phyloP scores from a whole-genome alignment of 2,888 invertebrate genomes.

The Augochlorella aurata region DNA sequence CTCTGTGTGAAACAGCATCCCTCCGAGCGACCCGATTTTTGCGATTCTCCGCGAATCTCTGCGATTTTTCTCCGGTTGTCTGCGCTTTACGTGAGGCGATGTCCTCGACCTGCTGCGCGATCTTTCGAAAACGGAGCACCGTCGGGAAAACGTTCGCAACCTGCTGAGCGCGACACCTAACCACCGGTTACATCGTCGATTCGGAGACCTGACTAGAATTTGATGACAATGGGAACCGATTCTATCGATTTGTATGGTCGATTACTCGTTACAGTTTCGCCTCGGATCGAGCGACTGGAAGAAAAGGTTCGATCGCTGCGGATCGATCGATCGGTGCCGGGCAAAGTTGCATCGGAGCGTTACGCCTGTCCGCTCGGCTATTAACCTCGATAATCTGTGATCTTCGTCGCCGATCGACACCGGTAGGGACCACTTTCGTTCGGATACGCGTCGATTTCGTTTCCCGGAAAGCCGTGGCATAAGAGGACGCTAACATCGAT shows the following conservation, averaged over 20 bases:
- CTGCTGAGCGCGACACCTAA: too few relatives aligned
- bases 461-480: conserved; percentile 43
- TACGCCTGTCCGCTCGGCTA: conserved; percentile 19
- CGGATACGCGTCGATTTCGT: conserved; percentile 35
- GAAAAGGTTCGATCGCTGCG: too few relatives aligned
- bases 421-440: conserved; percentile 59
- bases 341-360: conserved; percentile 8
- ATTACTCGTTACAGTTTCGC: too few relatives aligned
- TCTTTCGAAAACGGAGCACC: too few relatives aligned
- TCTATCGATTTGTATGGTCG: too few relatives aligned
- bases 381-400: conserved; percentile 43
- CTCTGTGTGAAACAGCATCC: conserved; percentile 36
- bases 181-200: too few relatives aligned
- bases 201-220: too few relatives aligned
- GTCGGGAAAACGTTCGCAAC: too few relatives aligned
- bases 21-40: conserved; percentile 21
- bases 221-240: too few relatives aligned
- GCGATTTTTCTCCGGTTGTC: neutral
- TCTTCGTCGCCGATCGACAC: conserved; percentile 20
- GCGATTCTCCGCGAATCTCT: neutral
- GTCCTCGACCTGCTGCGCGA: too few relatives aligned
- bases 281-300: too few relatives aligned
- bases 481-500: conserved; percentile 34
- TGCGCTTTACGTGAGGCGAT: too few relatives aligned
- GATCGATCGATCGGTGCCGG: neutral